A percentile compares a stretch with the other conserved stretches of the same genome.
phyloP scores from a whole-genome alignment of 2,888 invertebrate genomes.

The Chloromyia formosa region DNA sequence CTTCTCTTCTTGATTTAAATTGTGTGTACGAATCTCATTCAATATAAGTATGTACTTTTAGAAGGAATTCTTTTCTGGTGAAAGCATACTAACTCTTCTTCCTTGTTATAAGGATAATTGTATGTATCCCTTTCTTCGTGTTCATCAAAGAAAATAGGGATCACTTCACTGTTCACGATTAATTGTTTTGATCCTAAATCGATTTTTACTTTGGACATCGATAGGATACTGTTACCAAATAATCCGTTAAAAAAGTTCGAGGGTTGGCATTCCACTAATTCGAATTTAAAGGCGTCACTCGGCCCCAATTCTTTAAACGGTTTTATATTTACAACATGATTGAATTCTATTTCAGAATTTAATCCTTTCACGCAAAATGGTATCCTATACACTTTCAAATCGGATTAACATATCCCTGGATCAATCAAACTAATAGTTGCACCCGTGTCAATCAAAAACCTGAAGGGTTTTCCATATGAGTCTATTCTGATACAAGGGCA shows the following conservation, averaged over 20 bases:
- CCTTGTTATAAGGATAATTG: neutral
- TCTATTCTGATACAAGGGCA: too few species aligned
- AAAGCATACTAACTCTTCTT: too few species aligned
- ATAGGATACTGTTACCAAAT: too few species aligned
- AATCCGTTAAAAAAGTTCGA: neutral
- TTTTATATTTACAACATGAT: too few species aligned
- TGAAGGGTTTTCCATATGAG: slow-evolving; percentile 3
- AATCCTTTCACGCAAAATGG: neutral
- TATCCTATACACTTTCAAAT: neutral
- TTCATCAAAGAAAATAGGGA: slow-evolving; percentile 12
- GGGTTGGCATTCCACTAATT: neutral
- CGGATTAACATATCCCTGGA: slow-evolving; percentile 24
- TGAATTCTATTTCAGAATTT: neutral
- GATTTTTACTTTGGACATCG: too few species aligned
- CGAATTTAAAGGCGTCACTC: neutral
- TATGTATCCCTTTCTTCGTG: neutral
- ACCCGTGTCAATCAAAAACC: slow-evolving; percentile 32
- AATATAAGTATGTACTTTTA: neutral
- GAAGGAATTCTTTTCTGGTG: neutral
- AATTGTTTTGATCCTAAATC: neutral
- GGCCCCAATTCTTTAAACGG: too few species aligned
- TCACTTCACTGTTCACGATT: neutral
- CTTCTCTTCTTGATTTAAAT: slow-evolving; percentile 20
- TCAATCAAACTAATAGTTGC: slow-evolving; percentile 13
- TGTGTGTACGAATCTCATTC: neutral